Percentiles rank a stretch among this genome's conserved stretches.
phyloP scores from a whole-genome alignment of 2,888 invertebrate species.

The Acrobasis suavella region DNA sequence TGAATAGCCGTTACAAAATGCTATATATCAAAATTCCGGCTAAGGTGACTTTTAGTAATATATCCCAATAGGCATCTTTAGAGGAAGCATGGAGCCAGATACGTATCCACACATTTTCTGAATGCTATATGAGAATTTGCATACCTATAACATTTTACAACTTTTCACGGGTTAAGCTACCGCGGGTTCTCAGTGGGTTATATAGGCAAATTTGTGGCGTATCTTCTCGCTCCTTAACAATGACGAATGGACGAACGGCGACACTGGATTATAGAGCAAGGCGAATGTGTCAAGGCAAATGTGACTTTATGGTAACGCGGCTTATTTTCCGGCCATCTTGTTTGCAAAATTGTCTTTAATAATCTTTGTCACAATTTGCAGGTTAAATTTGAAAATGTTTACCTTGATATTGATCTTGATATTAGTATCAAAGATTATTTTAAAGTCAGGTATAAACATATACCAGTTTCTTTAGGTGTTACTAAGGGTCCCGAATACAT shows the following conservation, averaged over 20 bases:
- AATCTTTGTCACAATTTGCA: background rate
- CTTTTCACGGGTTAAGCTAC: conserved; percentile 4
- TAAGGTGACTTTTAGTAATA: too few relatives aligned
- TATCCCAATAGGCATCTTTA: too few relatives aligned
- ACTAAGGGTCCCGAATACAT: too few relatives aligned
- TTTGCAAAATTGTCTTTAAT: background rate
- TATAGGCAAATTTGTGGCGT: conserved; percentile 22
- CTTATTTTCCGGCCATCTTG: background rate
- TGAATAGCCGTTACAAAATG: too few relatives aligned
- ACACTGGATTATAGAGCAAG: conserved; percentile 22
- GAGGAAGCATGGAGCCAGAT: too few relatives aligned
- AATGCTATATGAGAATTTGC: background rate
- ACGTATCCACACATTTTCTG: too few relatives aligned
- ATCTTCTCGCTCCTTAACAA: conserved; percentile 19
- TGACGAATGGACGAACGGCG: conserved; percentile 22
- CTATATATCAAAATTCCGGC: too few relatives aligned
- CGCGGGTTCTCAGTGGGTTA: conserved; percentile 19
- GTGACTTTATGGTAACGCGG: conserved; percentile 8
- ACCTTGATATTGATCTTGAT: too few relatives aligned
- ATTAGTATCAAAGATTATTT: too few relatives aligned
- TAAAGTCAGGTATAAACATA: too few relatives aligned
- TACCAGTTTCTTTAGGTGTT: too few relatives aligned
- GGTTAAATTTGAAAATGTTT: too few relatives aligned
- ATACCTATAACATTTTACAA: conserved; percentile 3
- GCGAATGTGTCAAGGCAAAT: conserved; percentile 9